Evolutionary conservation across 2,113 vertebrate genomes (phyloP), one percentile per base, ranked within the genome.

Genomic region (Hoplias malabaricus): DNA sequence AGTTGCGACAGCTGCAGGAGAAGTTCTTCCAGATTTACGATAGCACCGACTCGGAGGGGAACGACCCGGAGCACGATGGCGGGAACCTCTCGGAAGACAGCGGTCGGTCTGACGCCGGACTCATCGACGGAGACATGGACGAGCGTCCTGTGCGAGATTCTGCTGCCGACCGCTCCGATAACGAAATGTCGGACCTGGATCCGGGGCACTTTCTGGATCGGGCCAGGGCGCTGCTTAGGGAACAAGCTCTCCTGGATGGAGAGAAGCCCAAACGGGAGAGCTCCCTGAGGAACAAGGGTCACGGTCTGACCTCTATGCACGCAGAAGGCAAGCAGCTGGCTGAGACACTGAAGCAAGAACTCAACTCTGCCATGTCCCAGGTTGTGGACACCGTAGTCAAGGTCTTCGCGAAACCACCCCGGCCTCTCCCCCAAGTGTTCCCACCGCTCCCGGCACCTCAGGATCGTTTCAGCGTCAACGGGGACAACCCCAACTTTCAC

Each of bases 11-110:
- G 93, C 94, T 99, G 88, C 98, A 99, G 91, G 98, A 99, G 87
- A 99, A 99, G 93, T 98, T 99, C 93, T 98, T 98, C 91, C 97
- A 99, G 89, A 96, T 99, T 91, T 99, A 99, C 0, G 97, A 99
- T 90, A 98, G 96, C 88, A 98, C 96, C 0, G 98, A 99, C 87
- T 99, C 98, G 0, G 98, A 99, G 85, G 95, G 96, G 85, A 96
- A 97, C 1, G 89, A 90, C 53, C 87, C 89, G 54, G 86, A 88
- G 48, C 89, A 88, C 23, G 96, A 98, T 89, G 94, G 96, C 66
- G 96, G 95, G 56, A 95, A 98, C 92, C 92, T 97, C 91, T 99
- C 97, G 0, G 98, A 99, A 90, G 96, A 98, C 93, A 98, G 96
- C 90, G 92, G 94, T 83, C 94, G 90, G 79, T 98, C 97, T 0